Conservation (phyloP, 2,113 vertebrate species). For the Monarcha castaneiventris region DNA sequence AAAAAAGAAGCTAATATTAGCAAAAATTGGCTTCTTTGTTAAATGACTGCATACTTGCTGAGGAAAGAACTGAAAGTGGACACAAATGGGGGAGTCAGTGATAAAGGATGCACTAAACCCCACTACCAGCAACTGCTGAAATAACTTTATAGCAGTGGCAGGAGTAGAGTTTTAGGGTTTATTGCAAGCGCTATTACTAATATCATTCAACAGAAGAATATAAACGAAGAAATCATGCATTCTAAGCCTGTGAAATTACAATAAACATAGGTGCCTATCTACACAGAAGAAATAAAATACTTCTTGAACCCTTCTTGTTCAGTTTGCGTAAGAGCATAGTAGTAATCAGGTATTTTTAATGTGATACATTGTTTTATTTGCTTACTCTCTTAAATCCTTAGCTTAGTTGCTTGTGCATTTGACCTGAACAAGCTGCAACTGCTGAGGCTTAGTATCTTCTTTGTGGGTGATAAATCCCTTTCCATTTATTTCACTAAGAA, state of each 20-base stretch:
- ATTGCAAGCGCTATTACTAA: not conserved
- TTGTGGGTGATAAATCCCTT: slow-evolving; percentile 1
- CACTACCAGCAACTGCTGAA: not conserved
- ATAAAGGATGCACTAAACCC: not conserved
- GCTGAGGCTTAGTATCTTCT: slow-evolving; percentile 3
- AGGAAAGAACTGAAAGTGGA: not conserved
- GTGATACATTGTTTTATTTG: slow-evolving; percentile 57
- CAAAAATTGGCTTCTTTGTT: not conserved
- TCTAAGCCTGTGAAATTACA: slow-evolving; percentile 14
- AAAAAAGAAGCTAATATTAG: not conserved
- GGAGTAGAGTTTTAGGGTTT: not conserved
- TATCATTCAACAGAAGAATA: not conserved
- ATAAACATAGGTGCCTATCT: slow-evolving; percentile 25
- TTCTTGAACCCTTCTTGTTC: slow-evolving; percentile 45
- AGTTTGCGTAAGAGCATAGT: slow-evolving; percentile 34
- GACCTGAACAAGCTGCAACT: slow-evolving; percentile 23
- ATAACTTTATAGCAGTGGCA: slow-evolving; percentile 7
- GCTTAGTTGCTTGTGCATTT: slow-evolving; percentile 20
- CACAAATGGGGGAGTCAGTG: not conserved
- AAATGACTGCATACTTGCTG: not conserved
- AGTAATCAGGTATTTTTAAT: slow-evolving; percentile 52
- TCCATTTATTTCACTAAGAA: slow-evolving; percentile 1
- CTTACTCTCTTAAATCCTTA: slow-evolving; percentile 21
- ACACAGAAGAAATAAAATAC: slow-evolving; percentile 38
- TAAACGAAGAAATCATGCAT: not conserved